phyloP scores from a whole-genome alignment of 1,140 invertebrate genomes.

The Caerostris extrusa region DNA sequence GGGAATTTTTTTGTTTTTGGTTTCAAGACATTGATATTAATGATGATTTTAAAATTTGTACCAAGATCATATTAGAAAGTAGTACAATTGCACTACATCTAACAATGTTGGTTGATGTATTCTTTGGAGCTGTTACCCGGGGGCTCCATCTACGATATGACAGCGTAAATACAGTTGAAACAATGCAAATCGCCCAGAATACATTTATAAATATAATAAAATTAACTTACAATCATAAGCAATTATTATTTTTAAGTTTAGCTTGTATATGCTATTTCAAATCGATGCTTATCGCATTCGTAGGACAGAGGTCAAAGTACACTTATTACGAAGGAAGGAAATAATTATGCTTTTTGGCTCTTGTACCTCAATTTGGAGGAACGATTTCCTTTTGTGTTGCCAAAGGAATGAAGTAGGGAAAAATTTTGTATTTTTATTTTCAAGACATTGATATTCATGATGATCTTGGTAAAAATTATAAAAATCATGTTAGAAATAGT shows the following conservation, averaged over 20 bases:
- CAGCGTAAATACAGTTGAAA: no score
- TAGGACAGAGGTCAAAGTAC: conserved; percentile 37
- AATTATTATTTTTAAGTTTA: neutral
- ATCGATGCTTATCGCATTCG: neutral
- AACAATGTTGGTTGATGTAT: no score
- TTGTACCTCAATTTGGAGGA: neutral
- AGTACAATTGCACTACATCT: no score
- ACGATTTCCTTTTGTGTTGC: neutral
- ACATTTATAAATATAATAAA: no score
- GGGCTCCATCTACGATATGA: no score
- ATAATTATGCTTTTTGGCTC: conserved; percentile 10
- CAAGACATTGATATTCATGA: no score
- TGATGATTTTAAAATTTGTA: neutral
- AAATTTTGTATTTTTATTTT: no score
- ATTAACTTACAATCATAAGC: no score
- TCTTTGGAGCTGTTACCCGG: no score
- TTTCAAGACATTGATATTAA: no score
- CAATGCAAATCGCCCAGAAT: no score
- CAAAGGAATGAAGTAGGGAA: neutral
- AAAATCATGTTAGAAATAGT: neutral
- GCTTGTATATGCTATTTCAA: neutral
- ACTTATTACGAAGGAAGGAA: neutral
- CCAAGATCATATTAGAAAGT: neutral
- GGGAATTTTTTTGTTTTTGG: no score
- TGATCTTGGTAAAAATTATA: neutral